Conservation (phyloP, 2,113 vertebrate genomes). For the Dicrurus megarhynchus region DNA sequence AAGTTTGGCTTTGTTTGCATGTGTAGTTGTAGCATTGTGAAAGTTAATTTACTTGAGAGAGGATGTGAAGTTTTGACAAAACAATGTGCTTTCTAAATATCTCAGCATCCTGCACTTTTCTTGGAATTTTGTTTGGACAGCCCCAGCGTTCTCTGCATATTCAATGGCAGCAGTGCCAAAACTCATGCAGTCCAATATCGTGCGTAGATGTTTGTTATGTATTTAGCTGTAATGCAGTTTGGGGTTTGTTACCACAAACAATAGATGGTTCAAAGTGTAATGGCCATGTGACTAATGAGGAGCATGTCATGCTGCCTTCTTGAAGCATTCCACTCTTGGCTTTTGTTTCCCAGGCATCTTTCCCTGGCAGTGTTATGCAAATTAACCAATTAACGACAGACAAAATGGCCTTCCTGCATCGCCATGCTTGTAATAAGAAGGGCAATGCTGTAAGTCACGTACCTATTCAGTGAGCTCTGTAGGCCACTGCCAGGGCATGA, state of each 20-base stretch:
- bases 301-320: slow-evolving; percentile 42
- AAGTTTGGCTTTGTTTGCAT: not conserved
- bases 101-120: not conserved
- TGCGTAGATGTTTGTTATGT: not conserved
- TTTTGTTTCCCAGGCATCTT: slow-evolving; percentile 63
- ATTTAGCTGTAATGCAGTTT: slow-evolving; percentile 18
- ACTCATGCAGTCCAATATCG: not conserved
- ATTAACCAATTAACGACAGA: slow-evolving; percentile 77
- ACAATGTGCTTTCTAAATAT: not conserved
- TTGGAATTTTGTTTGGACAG: not conserved
- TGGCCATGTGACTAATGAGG: slow-evolving; percentile 56
- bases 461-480: slow-evolving; percentile 71
- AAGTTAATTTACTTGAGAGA: not conserved
- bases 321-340: slow-evolving; percentile 39
- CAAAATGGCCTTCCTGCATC: slow-evolving; percentile 73
- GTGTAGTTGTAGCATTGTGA: not conserved
- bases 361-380: slow-evolving; percentile 73
- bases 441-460: slow-evolving; percentile 77
- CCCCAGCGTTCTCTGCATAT: not conserved
- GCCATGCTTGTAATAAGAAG: slow-evolving; percentile 74
- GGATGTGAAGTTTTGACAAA: not conserved
- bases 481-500: slow-evolving; percentile 76
- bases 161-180: not conserved
- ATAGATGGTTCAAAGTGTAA: slow-evolving; percentile 45
- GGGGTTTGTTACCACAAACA: slow-evolving; percentile 5